Percentiles rank a stretch among this genome's conserved stretches.
phyloP scores from a whole-genome alignment of 1,140 invertebrate species.

The Aethina tumida region DNA sequence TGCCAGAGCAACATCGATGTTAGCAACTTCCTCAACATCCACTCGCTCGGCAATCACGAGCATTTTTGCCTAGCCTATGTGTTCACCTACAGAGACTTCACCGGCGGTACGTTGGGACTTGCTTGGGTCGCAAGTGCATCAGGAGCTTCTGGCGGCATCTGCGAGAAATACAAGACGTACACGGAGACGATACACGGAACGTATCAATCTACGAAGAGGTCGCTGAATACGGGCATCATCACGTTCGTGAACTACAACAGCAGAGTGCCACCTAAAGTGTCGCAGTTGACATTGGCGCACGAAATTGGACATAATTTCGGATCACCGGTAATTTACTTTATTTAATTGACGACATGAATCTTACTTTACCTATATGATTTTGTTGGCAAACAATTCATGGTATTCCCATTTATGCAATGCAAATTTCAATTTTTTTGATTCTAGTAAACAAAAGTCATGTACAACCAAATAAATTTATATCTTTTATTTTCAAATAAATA shows the following conservation, averaged over 20 bases:
- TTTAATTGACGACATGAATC: not conserved
- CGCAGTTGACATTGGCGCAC: constrained; percentile 94
- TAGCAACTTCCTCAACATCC: constrained; percentile 96
- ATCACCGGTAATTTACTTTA: constrained; percentile 71
- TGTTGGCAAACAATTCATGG: too few relatives aligned
- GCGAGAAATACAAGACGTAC: constrained; percentile 96
- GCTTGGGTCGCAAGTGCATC: constrained; percentile 97
- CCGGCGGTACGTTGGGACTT: constrained; percentile 52
- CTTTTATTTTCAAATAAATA: too few relatives aligned
- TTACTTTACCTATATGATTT: too few relatives aligned
- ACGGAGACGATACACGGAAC: constrained; percentile 89
- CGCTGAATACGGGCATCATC: constrained; percentile 97
- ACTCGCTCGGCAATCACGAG: constrained; percentile 93
- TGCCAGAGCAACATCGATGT: constrained; percentile 98
- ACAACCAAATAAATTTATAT: too few relatives aligned
- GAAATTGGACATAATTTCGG: constrained; percentile 99
- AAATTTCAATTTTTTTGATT: too few relatives aligned
- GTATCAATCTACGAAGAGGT: constrained; percentile 87
- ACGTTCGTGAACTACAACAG: constrained; percentile 99
- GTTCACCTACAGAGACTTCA: constrained; percentile 75
- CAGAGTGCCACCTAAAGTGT: constrained; percentile 91
- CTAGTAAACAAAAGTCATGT: too few relatives aligned
- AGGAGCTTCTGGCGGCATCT: constrained; percentile 95
- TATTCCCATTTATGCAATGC: too few relatives aligned
- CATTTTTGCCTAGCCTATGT: constrained; percentile 98